Conservation (phyloP, 2,888 invertebrate species). For the Pyrocoelia pectoralis region DNA sequence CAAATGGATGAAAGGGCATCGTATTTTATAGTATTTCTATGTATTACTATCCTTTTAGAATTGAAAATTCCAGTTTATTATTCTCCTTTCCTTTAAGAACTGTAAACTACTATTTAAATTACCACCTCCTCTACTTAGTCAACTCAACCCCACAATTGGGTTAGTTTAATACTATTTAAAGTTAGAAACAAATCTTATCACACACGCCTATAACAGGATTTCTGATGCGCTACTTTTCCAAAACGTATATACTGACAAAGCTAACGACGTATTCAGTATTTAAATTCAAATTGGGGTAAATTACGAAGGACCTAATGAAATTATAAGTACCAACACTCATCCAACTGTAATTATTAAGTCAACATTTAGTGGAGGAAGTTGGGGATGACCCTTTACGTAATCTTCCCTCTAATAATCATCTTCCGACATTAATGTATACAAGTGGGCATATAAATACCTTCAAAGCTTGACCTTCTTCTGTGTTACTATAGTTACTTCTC, state of each 20-base stretch:
- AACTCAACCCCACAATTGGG: background rate
- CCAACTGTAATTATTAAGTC: conserved; percentile 13
- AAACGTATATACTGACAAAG: background rate
- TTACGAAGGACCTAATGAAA: conserved; percentile 9
- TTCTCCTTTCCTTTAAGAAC: background rate
- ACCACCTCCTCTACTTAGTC: background rate
- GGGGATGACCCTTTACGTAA: conserved; percentile 9
- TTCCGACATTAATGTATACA: background rate
- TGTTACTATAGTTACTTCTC: background rate
- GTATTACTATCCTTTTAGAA: background rate
- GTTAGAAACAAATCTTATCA: background rate
- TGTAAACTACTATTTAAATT: background rate
- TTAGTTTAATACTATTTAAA: conserved; percentile 3
- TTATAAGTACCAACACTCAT: conserved; percentile 6
- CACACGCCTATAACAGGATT: background rate
- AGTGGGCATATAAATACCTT: background rate
- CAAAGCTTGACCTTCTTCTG: background rate
- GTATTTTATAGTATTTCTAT: conserved; percentile 15
- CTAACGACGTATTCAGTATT: background rate
- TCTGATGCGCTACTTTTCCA: background rate
- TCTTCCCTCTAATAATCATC: conserved; percentile 6
- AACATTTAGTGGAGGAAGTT: conserved; percentile 7
- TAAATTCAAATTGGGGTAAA: conserved; percentile 5
- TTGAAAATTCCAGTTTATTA: conserved; percentile 5
- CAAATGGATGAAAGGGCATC: conserved; percentile 12